Evolutionary conservation across 2,113 vertebrate genomes (phyloP).

Genomic region (Lophotis ruficrista): DNA sequence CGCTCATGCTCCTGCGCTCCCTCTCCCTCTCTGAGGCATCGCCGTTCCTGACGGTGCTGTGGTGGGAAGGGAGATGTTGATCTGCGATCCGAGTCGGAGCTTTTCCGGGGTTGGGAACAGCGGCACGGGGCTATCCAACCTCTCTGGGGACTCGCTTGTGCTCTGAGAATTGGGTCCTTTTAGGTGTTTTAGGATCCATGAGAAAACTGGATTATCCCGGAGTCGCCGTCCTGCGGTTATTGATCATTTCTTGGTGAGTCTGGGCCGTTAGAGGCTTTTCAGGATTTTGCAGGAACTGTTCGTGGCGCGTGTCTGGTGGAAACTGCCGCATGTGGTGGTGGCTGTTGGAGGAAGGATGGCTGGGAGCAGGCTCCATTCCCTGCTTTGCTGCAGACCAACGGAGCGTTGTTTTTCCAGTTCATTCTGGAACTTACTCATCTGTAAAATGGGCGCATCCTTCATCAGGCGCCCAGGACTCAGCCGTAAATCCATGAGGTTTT

Average conservation of each 20-base stretch:
- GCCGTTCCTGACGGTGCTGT: rapidly evolving
- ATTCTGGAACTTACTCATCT: not conserved
- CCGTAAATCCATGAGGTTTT: not conserved
- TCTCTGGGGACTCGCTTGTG: not conserved
- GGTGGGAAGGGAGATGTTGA: not conserved
- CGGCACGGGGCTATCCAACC: rapidly evolving
- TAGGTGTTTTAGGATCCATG: not conserved
- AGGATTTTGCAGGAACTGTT: not conserved
- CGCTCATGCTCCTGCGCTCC: not conserved
- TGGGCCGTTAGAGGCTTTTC: not conserved
- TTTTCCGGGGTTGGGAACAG: not conserved
- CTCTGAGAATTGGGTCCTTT: not conserved
- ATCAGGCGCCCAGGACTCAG: not conserved
- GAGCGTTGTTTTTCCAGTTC: not conserved
- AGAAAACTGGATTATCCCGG: not conserved
- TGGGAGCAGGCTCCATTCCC: not conserved
- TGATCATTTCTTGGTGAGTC: not conserved
- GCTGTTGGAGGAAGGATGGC: not conserved
- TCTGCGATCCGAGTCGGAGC: not conserved
- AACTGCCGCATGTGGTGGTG: not conserved
- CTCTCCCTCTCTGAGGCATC: rapidly evolving
- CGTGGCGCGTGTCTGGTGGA: not conserved
- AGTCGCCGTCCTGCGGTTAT: rapidly evolving
- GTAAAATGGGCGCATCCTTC: not conserved
- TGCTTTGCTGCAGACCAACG: not conserved